Evolutionary conservation across 2,888 invertebrate species (phyloP).

Genomic region (Tipula unca): DNA sequence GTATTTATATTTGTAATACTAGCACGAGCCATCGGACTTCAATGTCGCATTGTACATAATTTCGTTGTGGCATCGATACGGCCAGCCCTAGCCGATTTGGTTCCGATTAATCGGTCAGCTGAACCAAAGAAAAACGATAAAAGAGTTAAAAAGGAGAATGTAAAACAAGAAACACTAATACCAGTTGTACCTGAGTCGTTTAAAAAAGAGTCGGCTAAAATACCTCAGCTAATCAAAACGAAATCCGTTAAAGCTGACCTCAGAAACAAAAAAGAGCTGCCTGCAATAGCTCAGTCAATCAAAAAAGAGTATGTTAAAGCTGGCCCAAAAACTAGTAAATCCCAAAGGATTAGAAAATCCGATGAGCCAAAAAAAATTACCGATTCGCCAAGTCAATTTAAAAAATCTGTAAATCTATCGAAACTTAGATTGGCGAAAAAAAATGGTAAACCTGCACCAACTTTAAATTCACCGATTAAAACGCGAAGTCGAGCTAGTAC

Average conservation of each 20-base stretch:
- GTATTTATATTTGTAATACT: slow-evolving; percentile 68
- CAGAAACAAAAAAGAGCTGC: background rate
- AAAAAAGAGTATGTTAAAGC: background rate
- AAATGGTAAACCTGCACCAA: background rate
- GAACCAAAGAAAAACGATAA: slow-evolving; percentile 27
- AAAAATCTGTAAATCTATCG: background rate
- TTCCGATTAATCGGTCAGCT: slow-evolving; percentile 45
- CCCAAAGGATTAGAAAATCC: background rate
- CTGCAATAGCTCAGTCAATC: background rate
- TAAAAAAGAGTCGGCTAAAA: background rate
- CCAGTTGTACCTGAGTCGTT: background rate
- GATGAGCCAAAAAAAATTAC: background rate
- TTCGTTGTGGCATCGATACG: slow-evolving; percentile 68
- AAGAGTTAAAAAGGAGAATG: slow-evolving; percentile 23
- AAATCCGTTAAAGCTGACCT: no score
- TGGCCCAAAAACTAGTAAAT: background rate
- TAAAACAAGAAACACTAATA: slow-evolving; percentile 30
- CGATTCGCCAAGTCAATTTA: background rate
- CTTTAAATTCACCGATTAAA: background rate
- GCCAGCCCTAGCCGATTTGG: slow-evolving; percentile 54
- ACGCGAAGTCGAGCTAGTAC: background rate
- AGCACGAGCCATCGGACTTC: slow-evolving; percentile 69
- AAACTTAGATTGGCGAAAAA: background rate
- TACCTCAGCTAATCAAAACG: background rate
- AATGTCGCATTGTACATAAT: slow-evolving; percentile 72